Base-by-base conservation (phyloP, 2,113 vertebrate species). In the Sorex araneus region DNA sequence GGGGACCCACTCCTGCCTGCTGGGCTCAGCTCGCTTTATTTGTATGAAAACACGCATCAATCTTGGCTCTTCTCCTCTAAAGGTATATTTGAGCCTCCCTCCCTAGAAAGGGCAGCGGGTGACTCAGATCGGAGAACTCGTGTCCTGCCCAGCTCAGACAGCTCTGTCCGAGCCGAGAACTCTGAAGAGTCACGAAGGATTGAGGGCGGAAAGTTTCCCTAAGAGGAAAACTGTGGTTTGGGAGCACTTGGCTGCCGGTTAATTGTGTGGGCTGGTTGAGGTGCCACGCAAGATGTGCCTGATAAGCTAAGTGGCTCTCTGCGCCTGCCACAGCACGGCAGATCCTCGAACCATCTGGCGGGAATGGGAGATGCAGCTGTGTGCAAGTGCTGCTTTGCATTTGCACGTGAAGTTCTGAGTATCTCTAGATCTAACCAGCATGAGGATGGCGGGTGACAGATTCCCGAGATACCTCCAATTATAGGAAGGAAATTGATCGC, bases 91-190 rank as follows among this genome's bases (percentile, higher is more conserved):
- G 81, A 94, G 89, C 91, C 74, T 92, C 36, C 1, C 92, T 91
- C 43, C 82, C 92, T 93, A 95, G 92, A 85, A 93, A 97, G 94
- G 94, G 87, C 69, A 94, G 84, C 74, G 74, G 87, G 60, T 96
- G 96, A 96, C 90, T 96, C 95, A 96, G 77, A 69, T 32, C 28
- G 45, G 86, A 93, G 64, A 91, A 91, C 74, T 89, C 89, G 30
- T 63, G 80, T 92, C 86, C 93, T 88, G 28, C 80, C 92, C 86
- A 79, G 76, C 84, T 36, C 15, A 73, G 84, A 93, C 74, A 78
- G 45, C 63, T 81, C 78, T 88, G 45, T 86, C 71, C 77, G 75
- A 88, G 19, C 47, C 23, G 60, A 78, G 69, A 89, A 74, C n/a
- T 30, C 60, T 23, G 23, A 12, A n/a, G 81, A 60, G 32, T 50